Percentiles rank a stretch among this genome's conserved stretches.
These are phyloP conservation scores for Agrochola circellaris DNA, from an alignment of 2,888 invertebrate genomes.

Conservation along the genomic window DNA sequence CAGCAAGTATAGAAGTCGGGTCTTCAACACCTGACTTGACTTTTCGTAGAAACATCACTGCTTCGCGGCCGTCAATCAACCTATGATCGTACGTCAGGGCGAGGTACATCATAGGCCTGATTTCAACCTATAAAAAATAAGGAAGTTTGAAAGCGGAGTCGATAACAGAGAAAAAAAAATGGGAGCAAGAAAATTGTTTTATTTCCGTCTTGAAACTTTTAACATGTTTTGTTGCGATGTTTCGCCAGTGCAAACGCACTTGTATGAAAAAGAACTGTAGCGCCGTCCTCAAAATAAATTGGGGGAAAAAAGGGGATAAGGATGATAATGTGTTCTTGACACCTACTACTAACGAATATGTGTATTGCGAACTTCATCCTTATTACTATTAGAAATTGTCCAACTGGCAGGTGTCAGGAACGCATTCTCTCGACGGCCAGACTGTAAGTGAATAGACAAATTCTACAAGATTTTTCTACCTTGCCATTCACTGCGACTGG, in stretches of 20 bases:
- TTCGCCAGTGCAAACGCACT: no score
- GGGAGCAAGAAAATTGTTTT: background rate
- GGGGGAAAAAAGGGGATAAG: background rate
- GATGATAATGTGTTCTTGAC: no score
- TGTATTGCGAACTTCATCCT: no score
- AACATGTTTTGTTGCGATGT: no score
- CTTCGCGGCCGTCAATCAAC: constrained; percentile 99
- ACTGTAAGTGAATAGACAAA: background rate
- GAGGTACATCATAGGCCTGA: constrained; percentile 99
- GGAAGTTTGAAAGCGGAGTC: background rate
- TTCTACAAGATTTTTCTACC: constrained; percentile 87
- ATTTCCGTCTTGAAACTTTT: background rate
- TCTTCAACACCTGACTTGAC: constrained; percentile 99
- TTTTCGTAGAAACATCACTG: constrained; percentile 98
- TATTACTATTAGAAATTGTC: no score
- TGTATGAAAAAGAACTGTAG: background rate
- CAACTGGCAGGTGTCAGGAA: no score
- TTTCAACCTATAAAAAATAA: constrained; percentile 94
- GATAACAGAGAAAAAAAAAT: background rate
- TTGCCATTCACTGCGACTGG: constrained; percentile 98
- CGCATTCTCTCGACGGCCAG: no score
- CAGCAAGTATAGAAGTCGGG: constrained; percentile 97
- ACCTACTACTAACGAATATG: no score
- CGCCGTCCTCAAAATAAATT: background rate
- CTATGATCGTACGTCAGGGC: constrained; percentile 99